phyloP scores from a whole-genome alignment of 2,888 invertebrate species.

The Cyclophora albipunctata region DNA sequence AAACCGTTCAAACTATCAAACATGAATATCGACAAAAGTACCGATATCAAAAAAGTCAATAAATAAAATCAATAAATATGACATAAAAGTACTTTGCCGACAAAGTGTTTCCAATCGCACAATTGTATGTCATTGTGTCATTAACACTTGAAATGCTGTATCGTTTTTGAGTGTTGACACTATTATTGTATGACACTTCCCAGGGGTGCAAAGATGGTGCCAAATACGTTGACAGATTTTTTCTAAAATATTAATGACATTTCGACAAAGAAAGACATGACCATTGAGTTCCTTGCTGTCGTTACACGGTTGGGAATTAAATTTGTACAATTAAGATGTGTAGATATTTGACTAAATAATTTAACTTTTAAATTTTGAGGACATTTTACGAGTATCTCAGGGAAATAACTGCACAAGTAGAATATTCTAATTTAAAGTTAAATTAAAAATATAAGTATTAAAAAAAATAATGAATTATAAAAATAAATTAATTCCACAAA shows the following conservation, averaged over 20 bases:
- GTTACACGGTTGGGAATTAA: constrained; percentile 65
- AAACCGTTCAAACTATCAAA: not conserved
- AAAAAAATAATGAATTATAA: no score
- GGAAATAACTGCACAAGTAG: no score
- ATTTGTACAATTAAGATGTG: constrained; percentile 27
- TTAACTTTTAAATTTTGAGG: not conserved
- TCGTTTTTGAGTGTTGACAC: constrained; percentile 66
- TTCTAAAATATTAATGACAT: constrained; percentile 60
- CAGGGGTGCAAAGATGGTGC: constrained; percentile 40
- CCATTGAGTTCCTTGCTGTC: constrained; percentile 66
- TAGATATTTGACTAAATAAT: constrained; percentile 8
- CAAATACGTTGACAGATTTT: constrained; percentile 52
- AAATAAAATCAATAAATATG: constrained; percentile 59
- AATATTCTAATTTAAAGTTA: no score
- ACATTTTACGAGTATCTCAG: not conserved
- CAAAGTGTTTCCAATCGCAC: constrained; percentile 50
- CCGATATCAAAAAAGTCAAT: constrained; percentile 22
- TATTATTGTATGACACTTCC: constrained; percentile 66
- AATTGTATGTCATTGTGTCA: constrained; percentile 44
- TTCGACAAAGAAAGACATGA: constrained; percentile 65
- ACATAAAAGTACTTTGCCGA: constrained; percentile 49
- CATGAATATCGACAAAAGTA: constrained; percentile 5
- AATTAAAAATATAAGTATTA: no score
- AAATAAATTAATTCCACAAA: no score
- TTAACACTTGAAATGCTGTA: constrained; percentile 61